A percentile compares a stretch with the other conserved stretches of the same genome.
Evolutionary conservation across 2,113 vertebrate genomes (phyloP).

Genomic region (Plecturocebus donacophilus): DNA sequence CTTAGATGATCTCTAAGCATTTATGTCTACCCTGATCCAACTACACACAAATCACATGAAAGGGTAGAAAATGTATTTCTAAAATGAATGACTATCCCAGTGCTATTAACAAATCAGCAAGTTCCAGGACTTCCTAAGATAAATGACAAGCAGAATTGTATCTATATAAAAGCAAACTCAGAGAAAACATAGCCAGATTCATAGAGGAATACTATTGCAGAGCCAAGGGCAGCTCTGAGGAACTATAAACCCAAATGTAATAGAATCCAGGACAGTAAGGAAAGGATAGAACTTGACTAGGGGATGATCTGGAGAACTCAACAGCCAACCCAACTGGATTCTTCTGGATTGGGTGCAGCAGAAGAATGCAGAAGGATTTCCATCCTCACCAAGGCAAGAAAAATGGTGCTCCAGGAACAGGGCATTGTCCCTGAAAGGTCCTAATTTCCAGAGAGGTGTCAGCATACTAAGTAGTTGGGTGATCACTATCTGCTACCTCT

Average conservation of each 20-base stretch:
- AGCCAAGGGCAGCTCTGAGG: not conserved
- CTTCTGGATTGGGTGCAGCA: not conserved
- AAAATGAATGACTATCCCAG: not conserved
- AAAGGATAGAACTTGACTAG: fast-evolving
- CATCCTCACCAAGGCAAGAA: not conserved
- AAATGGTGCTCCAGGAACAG: fast-evolving
- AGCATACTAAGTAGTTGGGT: not conserved
- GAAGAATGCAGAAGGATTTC: not conserved
- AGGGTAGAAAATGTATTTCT: not conserved
- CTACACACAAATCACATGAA: not conserved
- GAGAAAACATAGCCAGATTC: not conserved
- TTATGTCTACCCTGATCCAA: not conserved
- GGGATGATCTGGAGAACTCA: not conserved
- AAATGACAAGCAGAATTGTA: not conserved
- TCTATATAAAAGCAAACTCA: not conserved
- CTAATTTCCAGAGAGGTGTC: no score
- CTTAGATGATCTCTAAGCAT: not conserved
- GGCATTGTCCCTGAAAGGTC: fast-evolving
- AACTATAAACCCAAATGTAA: not conserved
- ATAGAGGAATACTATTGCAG: not conserved
- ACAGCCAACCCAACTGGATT: not conserved
- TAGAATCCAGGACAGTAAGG: not conserved
- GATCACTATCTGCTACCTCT: not conserved
- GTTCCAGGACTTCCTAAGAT: not conserved
- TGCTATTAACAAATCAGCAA: not conserved